phyloP scores from a whole-genome alignment of 2,888 invertebrate species.

The Caenorhabditis sp. region DNA sequence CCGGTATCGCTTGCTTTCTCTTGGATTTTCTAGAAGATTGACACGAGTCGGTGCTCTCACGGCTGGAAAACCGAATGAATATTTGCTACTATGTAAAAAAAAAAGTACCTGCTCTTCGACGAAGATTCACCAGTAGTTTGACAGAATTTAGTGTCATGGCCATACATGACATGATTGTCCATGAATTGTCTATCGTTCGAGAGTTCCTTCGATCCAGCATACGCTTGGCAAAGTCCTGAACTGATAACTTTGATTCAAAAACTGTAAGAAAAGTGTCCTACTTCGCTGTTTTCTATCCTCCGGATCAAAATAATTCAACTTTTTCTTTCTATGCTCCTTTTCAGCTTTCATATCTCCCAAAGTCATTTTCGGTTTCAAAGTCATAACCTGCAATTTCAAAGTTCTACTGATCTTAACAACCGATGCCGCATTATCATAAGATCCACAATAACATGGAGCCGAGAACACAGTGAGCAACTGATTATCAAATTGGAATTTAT shows the following conservation, averaged over 20 bases:
- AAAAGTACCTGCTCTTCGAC: background rate
- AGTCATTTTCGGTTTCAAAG: constrained; percentile 20
- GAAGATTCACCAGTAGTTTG: background rate
- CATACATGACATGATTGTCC: background rate
- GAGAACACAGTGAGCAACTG: constrained; percentile 61
- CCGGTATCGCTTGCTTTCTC: background rate
- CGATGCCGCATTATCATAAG: constrained; percentile 53
- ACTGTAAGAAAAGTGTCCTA: too few relatives aligned
- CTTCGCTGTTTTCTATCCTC: background rate
- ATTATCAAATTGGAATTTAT: constrained; percentile 51
- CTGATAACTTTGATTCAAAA: too few relatives aligned
- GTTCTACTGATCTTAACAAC: constrained; percentile 33
- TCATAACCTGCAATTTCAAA: constrained; percentile 28
- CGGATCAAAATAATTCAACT: constrained; percentile 4
- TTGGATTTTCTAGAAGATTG: background rate
- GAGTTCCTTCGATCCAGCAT: background rate
- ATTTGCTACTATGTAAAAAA: too few relatives aligned
- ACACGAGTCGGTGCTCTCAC: background rate
- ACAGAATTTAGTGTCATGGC: background rate
- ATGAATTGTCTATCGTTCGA: background rate
- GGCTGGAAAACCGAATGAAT: too few relatives aligned
- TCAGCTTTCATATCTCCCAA: constrained; percentile 11
- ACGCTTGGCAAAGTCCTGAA: background rate
- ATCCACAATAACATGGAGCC: constrained; percentile 62
- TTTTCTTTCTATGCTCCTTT: background rate